phyloP scores from a whole-genome alignment of 2,888 invertebrate species.

The Odontothrips loti region DNA sequence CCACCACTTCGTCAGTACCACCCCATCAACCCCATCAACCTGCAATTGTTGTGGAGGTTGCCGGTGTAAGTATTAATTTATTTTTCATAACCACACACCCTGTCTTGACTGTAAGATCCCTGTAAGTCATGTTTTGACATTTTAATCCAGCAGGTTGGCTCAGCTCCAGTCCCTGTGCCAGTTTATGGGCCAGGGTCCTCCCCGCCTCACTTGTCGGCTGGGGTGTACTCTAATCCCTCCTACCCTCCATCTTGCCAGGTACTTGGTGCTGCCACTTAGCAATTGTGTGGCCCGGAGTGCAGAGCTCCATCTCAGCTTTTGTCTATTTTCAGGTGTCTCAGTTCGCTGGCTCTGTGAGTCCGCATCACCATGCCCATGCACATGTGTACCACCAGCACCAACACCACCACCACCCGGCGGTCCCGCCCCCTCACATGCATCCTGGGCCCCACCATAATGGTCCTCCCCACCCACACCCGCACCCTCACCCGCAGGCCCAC shows the following conservation, averaged over 20 bases:
- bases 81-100: not conserved
- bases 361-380: constrained; percentile 37
- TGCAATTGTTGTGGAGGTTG: not conserved
- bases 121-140: not conserved
- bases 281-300: too few species aligned
- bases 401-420: constrained; percentile 33
- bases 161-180: not conserved
- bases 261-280: not conserved
- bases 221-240: constrained; percentile 44
- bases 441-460: constrained; percentile 39
- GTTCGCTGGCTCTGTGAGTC: constrained; percentile 39
- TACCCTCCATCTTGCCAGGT: constrained; percentile 41
- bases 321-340: constrained; percentile 40
- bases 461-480: constrained; percentile 34
- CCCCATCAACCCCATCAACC: constrained; percentile 42
- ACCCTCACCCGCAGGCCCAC: constrained; percentile 31
- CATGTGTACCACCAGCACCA: constrained; percentile 41
- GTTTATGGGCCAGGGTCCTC: not conserved
- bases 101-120: not conserved
- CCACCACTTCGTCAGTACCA: constrained; percentile 42
- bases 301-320: too few species aligned
- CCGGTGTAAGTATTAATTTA: not conserved
- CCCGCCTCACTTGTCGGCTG: constrained; percentile 46
- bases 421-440: not conserved
- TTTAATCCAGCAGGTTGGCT: not conserved